These are phyloP conservation scores for Mustela nigripes DNA, from an alignment of 2,113 vertebrate genomes.

Conservation along the genomic window DNA sequence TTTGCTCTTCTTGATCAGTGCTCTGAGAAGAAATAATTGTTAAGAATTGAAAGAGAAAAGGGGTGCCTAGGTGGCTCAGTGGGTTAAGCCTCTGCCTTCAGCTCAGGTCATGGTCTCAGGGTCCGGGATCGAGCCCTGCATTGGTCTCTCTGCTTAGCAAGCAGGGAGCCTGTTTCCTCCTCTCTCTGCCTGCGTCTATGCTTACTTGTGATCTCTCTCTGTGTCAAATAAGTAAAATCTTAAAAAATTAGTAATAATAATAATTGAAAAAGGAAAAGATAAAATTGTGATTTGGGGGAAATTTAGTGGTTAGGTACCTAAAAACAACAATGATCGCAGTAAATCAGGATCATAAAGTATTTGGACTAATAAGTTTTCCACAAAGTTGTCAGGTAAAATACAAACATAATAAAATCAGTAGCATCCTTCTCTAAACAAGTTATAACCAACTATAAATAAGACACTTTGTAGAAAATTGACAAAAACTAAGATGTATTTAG, in stretches of 20 bases:
- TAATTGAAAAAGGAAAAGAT: neutral
- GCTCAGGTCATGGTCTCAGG: too few relatives aligned
- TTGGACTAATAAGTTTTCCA: neutral
- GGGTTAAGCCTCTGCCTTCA: too few relatives aligned
- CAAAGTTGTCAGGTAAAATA: neutral
- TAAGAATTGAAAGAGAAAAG: too few relatives aligned
- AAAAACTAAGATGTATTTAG: neutral
- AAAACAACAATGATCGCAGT: neutral
- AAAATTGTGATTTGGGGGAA: neutral
- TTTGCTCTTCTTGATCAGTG: too few relatives aligned
- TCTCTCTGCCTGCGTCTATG: too few relatives aligned
- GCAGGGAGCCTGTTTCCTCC: too few relatives aligned
- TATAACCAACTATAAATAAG: neutral
- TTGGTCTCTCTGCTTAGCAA: too few relatives aligned
- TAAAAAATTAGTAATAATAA: neutral
- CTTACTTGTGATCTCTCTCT: too few relatives aligned
- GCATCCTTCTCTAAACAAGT: neutral
- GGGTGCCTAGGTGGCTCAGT: too few relatives aligned
- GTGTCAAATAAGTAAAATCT: too few relatives aligned
- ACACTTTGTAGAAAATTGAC: neutral
- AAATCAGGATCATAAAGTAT: neutral
- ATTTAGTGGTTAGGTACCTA: neutral
- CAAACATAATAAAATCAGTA: neutral
- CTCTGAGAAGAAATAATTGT: too few relatives aligned
- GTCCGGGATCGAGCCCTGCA: too few relatives aligned